Percentiles rank a stretch among this genome's conserved stretches.
phyloP scores from a whole-genome alignment of 2,888 invertebrate species.

The Selenia dentaria region DNA sequence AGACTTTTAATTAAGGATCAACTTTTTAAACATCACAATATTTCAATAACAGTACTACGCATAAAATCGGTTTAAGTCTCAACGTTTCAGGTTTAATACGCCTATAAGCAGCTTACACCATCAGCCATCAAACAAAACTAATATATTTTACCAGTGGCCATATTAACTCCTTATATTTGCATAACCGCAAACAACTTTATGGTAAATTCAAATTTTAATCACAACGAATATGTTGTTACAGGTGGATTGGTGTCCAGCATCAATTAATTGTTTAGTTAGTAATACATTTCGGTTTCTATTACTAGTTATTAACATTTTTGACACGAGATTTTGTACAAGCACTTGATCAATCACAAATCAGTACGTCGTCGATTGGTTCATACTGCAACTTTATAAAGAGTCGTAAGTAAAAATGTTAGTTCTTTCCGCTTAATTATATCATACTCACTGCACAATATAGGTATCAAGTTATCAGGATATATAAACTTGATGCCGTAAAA shows the following conservation, averaged over 20 bases:
- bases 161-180: slow-evolving; percentile 26
- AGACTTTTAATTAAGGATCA: too few relatives aligned
- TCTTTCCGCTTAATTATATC: too few relatives aligned
- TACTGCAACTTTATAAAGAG: too few relatives aligned
- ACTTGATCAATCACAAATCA: too few relatives aligned
- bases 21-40: too few relatives aligned
- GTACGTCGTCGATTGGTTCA: too few relatives aligned
- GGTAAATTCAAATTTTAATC: slow-evolving; percentile 12
- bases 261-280: neutral
- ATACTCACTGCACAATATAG: too few relatives aligned
- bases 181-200: slow-evolving; percentile 19
- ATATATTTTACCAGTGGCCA: slow-evolving; percentile 29
- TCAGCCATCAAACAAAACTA: slow-evolving; percentile 29
- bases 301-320: neutral
- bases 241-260: neutral
- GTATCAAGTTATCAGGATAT: too few relatives aligned
- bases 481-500: too few relatives aligned
- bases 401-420: too few relatives aligned
- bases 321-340: too few relatives aligned
- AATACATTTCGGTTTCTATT: neutral
- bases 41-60: neutral
- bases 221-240: neutral
- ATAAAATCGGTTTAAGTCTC: slow-evolving; percentile 10
- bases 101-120: slow-evolving; percentile 31
- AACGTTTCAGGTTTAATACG: slow-evolving; percentile 13